Base-by-base conservation (phyloP, 2,888 invertebrate species). In the Lydus trimaculatus region DNA sequence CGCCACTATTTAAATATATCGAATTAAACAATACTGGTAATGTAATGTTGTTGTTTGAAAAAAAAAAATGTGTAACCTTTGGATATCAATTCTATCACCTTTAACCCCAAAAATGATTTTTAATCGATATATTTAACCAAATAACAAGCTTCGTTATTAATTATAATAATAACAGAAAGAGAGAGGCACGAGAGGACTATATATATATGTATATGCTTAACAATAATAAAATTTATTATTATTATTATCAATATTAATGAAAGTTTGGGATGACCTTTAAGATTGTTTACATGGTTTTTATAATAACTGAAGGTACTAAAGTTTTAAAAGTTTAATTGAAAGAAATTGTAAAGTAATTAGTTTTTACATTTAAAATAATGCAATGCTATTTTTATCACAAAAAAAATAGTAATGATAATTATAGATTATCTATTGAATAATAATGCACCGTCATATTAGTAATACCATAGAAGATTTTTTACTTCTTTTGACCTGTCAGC, bases 51-150 rank as follows among this genome's bases (percentile, higher is more conserved):
- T 71, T 71, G 65, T 25, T 56, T 65, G 33, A 63, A 68, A 68
- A 67, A 70, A 70, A 63, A 36, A 20, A 52, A 1, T 52, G 25
- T 71, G 25, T 71, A 67, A 67, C 71, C 71, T 64, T 56, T 63
- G 36, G 65, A 52, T 71, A 71, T 67, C 65, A 58, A 28, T 65
- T 65, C 25, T 62, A 65, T 62, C 65, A 61, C 69, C 69, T 69
- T 62, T 71, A 71, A 71, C 71, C 70, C 62, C 58, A 62, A n/a
- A 43, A 61, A 62, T 56, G 59, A 15, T 56, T 39, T 65, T 65
- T 69, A 69, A 69, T 69, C 69, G 61, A 69, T 69, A 68, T 68
- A 56, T 65, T 64, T 65, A 66, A 64, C 66, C 43, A 64, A 69
- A 69, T 69, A 69, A 69, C 69, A 69, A 69, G 62, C 33, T 68